Base-by-base conservation (phyloP, 2,888 invertebrate species). In the Thymelicus acteon region DNA sequence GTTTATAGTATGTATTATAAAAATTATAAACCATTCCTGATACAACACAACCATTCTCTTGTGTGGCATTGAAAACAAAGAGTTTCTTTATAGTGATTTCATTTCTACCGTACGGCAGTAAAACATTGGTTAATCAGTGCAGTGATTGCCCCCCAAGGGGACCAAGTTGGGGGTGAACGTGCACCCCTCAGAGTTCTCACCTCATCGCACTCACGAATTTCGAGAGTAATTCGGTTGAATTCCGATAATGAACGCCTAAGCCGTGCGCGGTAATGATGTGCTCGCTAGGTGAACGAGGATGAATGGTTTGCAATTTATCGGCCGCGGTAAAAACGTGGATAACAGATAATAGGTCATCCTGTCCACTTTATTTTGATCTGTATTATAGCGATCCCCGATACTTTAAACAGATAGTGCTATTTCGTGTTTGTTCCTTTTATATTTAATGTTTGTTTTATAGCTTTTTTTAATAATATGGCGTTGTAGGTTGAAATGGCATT, bases 181-280 rank as follows among this genome's bases (percentile, higher is more conserved):
- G 15, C 47, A 63, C 62, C 69, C 58, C 81, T 83, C 82, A 80
- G 83, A 81, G 73, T 84, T 85, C 81, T 76, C 85, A 84, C 83
- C 81, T 84, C 83, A 78, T 73, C 83, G 85, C 85, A 80, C 83
- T 81, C 82, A 79, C 79, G 80, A 65, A 76, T 80, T 78, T 63
- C 39, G 62, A 57, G 68, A 64, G 76, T 82, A 76, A 81, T 80
- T 79, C 75, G 69, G 52, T 7, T 64, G 64, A 70, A 64, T 70
- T 70, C 63, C 70, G 63, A 70, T 70, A 70, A 70, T 64, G 63
- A 70, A 70, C 58, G 48, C 49, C 58, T 57, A 69, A 68, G 52
- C 48, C 44, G 48, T 37, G 48, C 62, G 24, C 69, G 57, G 39
- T 70, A 63, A 70, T 70, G 69, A 70, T 58, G 69, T 69, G 69